Conservation (phyloP, 2,888 invertebrate species). For the Formica aserva region DNA sequence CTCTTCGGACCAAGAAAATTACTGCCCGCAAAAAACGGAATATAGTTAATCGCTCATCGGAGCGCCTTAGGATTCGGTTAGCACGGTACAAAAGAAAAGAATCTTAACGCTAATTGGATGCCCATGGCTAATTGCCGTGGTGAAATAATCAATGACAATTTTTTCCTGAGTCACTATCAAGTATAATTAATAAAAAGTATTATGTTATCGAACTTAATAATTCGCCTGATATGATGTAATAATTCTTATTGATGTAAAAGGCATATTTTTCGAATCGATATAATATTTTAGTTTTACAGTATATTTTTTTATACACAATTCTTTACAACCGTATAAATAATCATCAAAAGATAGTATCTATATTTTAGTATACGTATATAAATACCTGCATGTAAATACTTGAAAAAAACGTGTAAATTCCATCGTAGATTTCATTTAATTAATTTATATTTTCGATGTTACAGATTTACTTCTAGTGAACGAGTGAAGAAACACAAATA, state of each 20-base stretch:
- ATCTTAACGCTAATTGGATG: conserved; percentile 2
- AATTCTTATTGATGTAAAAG: background rate
- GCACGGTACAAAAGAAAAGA: background rate
- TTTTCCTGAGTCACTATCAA: background rate
- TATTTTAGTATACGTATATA: background rate
- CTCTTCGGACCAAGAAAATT: conserved; percentile 2
- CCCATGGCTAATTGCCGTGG: background rate
- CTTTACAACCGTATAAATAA: background rate
- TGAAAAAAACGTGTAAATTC: background rate
- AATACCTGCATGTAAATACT: background rate
- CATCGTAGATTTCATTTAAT: background rate
- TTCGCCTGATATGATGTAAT: background rate
- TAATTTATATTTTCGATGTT: conserved; percentile 47
- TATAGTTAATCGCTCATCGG: conserved; percentile 26
- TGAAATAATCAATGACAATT: background rate
- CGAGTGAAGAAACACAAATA: conserved; percentile 87
- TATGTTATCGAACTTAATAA: background rate
- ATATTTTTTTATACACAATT: background rate
- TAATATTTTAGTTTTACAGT: conserved; percentile 7
- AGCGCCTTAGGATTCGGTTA: conserved; percentile 14
- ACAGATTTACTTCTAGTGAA: conserved; percentile 72
- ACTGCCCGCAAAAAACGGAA: background rate
- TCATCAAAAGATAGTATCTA: background rate
- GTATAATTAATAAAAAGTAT: background rate
- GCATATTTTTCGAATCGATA: background rate